Conservation (phyloP, 2,888 invertebrate genomes). For the Drosophila infuscata region DNA sequence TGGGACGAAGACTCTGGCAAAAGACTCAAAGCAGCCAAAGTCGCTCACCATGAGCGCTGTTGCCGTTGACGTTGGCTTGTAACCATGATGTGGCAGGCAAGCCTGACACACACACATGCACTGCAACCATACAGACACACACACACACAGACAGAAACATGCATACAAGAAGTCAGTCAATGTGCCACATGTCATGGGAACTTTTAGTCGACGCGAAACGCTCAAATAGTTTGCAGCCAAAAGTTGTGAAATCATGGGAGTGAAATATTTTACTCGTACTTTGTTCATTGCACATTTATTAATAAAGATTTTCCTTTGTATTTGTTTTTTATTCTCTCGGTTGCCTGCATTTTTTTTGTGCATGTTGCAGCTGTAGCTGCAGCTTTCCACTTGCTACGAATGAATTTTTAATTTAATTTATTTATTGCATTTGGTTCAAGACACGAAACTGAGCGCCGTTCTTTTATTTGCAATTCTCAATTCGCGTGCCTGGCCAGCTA, state of each 20-base stretch:
- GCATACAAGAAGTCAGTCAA: slow-evolving; percentile 38
- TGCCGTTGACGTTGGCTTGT: slow-evolving; percentile 65
- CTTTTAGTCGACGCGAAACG: slow-evolving; percentile 58
- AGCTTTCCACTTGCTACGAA: slow-evolving; percentile 40
- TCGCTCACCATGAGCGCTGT: slow-evolving; percentile 19
- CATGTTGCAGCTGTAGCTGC: slow-evolving; percentile 17
- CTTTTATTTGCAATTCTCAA: slow-evolving; percentile 15
- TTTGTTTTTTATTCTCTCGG: slow-evolving; percentile 17
- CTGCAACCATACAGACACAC: slow-evolving; percentile 16
- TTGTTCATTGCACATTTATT: slow-evolving; percentile 72
- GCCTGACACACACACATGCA: slow-evolving; percentile 26
- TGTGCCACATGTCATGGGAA: slow-evolving; percentile 75
- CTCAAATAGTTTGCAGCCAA: slow-evolving; percentile 44
- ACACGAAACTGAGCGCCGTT: slow-evolving; percentile 28
- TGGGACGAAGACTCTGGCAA: slow-evolving; percentile 15
- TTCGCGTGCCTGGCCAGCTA: slow-evolving; percentile 19
- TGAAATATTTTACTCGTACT: slow-evolving; percentile 75
- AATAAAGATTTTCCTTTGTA: slow-evolving; percentile 61
- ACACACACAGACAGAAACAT: slow-evolving; percentile 14
- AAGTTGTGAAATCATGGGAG: slow-evolving; percentile 77
- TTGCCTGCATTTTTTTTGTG: slow-evolving; percentile 23
- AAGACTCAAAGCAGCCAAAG: slow-evolving; percentile 30
- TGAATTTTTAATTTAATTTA: slow-evolving; percentile 68
- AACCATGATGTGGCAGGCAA: slow-evolving; percentile 50
- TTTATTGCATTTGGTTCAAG: slow-evolving; percentile 48